Percentiles rank a stretch among this genome's conserved stretches.
phyloP scores from a whole-genome alignment of 2,113 vertebrate species.

The Grallaria varia region DNA sequence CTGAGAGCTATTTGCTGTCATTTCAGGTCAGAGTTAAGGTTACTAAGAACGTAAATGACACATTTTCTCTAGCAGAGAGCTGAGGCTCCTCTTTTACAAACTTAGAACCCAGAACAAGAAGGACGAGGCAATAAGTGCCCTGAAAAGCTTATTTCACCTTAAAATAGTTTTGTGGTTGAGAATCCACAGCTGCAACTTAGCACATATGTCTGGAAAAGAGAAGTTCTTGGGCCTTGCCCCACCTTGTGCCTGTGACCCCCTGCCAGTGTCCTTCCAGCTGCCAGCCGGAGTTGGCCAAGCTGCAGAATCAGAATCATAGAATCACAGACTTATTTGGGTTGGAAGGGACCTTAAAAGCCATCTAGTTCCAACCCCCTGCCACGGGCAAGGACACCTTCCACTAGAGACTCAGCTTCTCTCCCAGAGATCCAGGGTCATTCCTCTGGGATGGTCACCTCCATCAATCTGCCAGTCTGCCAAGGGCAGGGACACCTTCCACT shows the following conservation, averaged over 20 bases:
- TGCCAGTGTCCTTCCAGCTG: neutral
- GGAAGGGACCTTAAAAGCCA: neutral
- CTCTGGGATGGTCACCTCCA: neutral
- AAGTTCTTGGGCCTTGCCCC: fast-evolving
- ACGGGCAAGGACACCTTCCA: neutral
- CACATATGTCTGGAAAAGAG: fast-evolving
- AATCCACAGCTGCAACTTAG: neutral
- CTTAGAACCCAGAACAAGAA: neutral
- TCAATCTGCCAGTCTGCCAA: neutral
- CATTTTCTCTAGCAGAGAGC: neutral
- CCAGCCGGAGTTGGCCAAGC: neutral
- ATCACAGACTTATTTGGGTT: neutral
- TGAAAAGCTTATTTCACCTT: neutral
- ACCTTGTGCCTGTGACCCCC: fast-evolving
- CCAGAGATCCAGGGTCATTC: neutral
- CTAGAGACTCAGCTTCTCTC: neutral
- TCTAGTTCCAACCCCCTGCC: neutral
- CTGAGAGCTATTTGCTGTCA: neutral
- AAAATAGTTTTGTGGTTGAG: neutral
- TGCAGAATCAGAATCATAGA: neutral
- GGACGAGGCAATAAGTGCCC: neutral
- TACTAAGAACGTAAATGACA: neutral
- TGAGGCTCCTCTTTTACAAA: neutral
- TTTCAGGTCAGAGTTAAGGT: neutral
- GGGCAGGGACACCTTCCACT: neutral